These are phyloP conservation scores for Crypturellus tataupa DNA, from an alignment of 2,797 vertebrate genomes.

Conservation along the genomic window DNA sequence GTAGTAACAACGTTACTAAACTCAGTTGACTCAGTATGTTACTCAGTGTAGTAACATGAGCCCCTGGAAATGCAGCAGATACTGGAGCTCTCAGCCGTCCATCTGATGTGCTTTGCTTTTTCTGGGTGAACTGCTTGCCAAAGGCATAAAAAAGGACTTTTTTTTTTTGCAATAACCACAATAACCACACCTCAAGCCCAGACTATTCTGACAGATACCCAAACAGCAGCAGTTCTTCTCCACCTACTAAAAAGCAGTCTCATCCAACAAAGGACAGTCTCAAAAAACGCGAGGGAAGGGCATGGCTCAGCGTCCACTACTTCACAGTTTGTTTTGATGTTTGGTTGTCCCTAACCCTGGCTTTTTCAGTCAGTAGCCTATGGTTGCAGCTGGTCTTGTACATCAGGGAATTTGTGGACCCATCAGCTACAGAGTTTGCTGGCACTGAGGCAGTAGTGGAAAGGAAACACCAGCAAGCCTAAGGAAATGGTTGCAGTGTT, in stretches of 20 bases:
- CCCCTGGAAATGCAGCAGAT: background rate
- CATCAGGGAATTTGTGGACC: background rate
- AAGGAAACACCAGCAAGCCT: background rate
- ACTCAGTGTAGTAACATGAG: background rate
- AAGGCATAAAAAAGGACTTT: background rate
- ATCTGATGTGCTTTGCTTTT: rapidly evolving
- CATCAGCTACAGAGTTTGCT: background rate
- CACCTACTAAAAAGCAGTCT: background rate
- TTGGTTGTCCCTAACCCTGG: background rate
- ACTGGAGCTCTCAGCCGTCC: background rate
- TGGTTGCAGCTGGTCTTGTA: background rate
- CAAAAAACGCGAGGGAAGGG: background rate
- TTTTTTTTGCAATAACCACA: background rate
- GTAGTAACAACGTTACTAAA: background rate
- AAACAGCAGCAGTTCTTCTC: background rate
- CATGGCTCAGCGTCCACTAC: background rate
- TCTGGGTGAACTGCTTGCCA: background rate
- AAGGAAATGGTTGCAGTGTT: background rate
- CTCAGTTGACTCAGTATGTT: background rate
- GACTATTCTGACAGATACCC: background rate
- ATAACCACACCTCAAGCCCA: background rate
- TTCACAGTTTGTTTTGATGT: background rate
- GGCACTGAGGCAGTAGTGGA: background rate
- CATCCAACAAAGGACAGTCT: background rate
- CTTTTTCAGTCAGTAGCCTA: background rate